Evolutionary conservation across 2,113 vertebrate genomes (phyloP), one percentile per base, ranked within the genome.

Genomic region (Ciconia stormi): DNA sequence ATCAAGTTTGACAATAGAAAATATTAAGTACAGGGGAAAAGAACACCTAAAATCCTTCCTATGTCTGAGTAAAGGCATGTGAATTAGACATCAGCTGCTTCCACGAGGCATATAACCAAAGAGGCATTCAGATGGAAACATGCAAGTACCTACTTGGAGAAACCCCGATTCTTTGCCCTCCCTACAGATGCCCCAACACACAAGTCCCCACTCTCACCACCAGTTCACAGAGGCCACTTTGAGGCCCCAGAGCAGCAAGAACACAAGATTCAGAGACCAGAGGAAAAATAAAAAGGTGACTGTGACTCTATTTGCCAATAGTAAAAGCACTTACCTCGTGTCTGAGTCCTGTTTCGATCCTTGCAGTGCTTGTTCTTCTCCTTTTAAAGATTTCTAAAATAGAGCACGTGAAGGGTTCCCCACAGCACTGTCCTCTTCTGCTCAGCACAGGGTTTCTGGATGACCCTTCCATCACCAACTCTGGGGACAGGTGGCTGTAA

Each of bases 281-380:
- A 62, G 6, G 4, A 27, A 62, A 74, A 81, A 52, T 26, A 42
- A 69, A 58, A 27, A 53, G 4, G 21, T 17, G 9, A 12, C 13
- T 29, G 16, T 36, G n/a, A 49, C 34, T 44, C 56, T 40, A 23
- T 40, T 36, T 65, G 16, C 50, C 40, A 47, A 30, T 4, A 8
- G 19, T 34, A 67, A 59, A 82, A 49, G 46, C 8, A 49, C n/a
- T 71, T 53, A 53, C 50, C 32, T 82, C 1, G 0, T 3, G 2
- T 40, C 34, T 4, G 18, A 47, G 40, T 25, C 22, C 16, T 49
- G 19, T 65, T 82, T 72, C 8, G 25, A 29, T 25, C 46, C 30
- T 55, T 3, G 2, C 16, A 72, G 34, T 11, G 8, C 16, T 67
- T 0, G 0, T 56, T 62, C 27, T 61, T 73, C 9, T 52, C 21